phyloP scores from a whole-genome alignment of 2,113 vertebrate species.

The Erpornis zantholeuca region DNA sequence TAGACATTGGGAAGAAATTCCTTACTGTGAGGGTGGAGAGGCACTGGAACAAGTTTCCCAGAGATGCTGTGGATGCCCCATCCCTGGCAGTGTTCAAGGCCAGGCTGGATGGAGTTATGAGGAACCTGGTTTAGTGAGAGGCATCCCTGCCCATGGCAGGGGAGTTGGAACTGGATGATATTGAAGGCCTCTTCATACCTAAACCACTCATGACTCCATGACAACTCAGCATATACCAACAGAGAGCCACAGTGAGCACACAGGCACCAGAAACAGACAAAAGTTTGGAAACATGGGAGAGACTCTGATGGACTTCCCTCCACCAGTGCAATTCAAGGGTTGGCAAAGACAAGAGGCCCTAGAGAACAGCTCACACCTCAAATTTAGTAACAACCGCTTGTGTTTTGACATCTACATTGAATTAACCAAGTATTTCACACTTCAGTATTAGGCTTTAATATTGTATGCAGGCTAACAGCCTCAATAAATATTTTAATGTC shows the following conservation, averaged over 20 bases:
- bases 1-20: neutral
- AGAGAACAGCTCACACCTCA: neutral
- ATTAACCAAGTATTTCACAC: neutral
- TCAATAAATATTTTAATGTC: neutral
- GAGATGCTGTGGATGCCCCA: neutral
- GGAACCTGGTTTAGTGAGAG: neutral
- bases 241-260: neutral
- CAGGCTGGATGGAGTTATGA: neutral
- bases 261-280: neutral
- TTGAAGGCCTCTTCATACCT: neutral
- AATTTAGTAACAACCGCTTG: neutral
- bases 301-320: neutral
- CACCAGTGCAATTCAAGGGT: neutral
- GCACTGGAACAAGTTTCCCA: neutral
- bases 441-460: neutral
- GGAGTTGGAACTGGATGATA: accelerated
- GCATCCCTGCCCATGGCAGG: neutral
- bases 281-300: neutral
- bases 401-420: neutral
- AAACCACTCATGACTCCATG: neutral
- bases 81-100: neutral
- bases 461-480: neutral
- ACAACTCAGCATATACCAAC: accelerated
- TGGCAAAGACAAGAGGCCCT: neutral
- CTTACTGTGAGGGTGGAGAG: neutral